Base-by-base conservation (phyloP, 92 coral and sea anemone genomes). In the Actinernus sp. region DNA sequence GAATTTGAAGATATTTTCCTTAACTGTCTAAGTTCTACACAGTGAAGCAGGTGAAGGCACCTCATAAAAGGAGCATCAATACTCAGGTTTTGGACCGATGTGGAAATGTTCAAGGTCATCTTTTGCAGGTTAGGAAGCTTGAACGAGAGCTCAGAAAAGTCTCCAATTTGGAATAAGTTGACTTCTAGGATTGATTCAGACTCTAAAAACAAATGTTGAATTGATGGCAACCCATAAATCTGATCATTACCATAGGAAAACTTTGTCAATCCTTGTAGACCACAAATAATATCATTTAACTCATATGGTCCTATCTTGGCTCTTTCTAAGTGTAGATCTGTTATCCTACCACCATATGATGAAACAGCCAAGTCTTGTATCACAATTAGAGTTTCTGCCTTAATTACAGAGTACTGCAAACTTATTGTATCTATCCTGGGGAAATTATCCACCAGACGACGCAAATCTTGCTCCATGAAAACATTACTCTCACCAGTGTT, bases 211-310 rank as follows among this genome's bases (percentile, higher is more conserved):
- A 86, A 74, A 3, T 47, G 47, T 41, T 81, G 92, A 34, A 71
- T 65, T n/a, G 89, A 90, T n/a, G 92, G 97, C 63, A 88, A 67
- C 28, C 89, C 88, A 76, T 76, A 81, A 20, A 81, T 81, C 48
- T 90, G 88, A 41, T 90, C 97, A 76, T 81, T 90, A 1, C 92
- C 92, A 61, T 81, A 86, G 33, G 82, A 49, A 69, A 90, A 86
- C 9, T 39, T 60, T 43, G 51, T 61, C 50, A 90, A 58, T 3
- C 80, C 71, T 17, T 48, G 31, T 49, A 86, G 67, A 13, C 55
- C 60, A 37, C 73, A 73, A 20, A 90, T 56, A 70, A 67, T 46
- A 13, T 81, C 84, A 43, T 68, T 51, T 19, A 90, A 69, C 31
- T 80, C 89, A 3, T 69, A 30, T 22, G 78, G 44, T 21, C 46